Evolutionary conservation across 1,140 invertebrate genomes (phyloP).

Genomic region (Drosophila arizonae): DNA sequence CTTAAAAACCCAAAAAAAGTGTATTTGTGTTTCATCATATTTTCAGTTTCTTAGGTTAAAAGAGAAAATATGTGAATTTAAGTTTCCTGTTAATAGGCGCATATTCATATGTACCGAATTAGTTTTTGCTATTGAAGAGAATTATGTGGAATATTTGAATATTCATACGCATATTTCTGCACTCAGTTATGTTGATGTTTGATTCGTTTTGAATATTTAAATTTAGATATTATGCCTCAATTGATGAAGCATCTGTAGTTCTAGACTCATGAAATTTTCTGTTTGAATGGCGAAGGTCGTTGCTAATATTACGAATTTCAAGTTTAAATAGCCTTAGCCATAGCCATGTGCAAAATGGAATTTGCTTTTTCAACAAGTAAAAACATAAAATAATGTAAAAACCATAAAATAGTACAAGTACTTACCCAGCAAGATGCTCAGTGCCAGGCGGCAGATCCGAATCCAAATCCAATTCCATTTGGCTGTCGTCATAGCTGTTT

Average conservation of each 20-base stretch:
- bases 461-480: conserved; percentile 79
- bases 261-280: conserved; percentile 18
- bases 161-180: not conserved
- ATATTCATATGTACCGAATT: conserved; percentile 55
- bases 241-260: conserved; percentile 17
- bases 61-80: conserved; percentile 53
- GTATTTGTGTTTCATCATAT: conserved; percentile 30
- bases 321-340: not conserved
- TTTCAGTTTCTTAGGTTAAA: not conserved
- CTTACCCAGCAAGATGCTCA: conserved; percentile 70
- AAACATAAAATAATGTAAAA: conserved; percentile 61
- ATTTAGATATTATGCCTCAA: conserved; percentile 39
- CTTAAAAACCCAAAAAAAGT: conserved; percentile 10
- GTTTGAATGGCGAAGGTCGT: conserved; percentile 14
- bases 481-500: conserved; percentile 78
- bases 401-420: conserved; percentile 55
- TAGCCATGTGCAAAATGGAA: conserved; percentile 10
- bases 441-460: conserved; percentile 46
- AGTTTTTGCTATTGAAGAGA: conserved; percentile 52
- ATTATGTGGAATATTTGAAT: conserved; percentile 29
- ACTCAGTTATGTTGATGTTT: conserved; percentile 12
- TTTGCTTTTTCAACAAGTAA: not conserved
- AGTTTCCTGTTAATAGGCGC: conserved; percentile 66
- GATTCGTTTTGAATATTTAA: conserved; percentile 12
- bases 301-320: conserved; percentile 20